Evolutionary conservation across 2,888 invertebrate genomes (phyloP).

Genomic region (Iphiclides podalirius): DNA sequence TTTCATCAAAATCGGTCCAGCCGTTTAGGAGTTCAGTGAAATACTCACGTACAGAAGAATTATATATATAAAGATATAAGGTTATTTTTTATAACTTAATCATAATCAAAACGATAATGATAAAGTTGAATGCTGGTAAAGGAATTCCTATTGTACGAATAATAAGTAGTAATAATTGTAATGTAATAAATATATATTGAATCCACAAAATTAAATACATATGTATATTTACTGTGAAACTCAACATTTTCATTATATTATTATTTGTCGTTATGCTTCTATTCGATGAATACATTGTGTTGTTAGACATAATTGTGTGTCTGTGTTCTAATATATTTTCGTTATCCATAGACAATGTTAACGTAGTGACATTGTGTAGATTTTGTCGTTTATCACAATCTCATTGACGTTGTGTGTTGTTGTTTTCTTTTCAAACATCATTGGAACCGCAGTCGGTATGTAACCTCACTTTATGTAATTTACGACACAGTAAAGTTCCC

Average conservation of each 20-base stretch:
- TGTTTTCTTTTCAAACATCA: slow-evolving; percentile 69
- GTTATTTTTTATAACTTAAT: too few species aligned
- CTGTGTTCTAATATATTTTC: slow-evolving; percentile 7
- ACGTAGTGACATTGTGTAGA: slow-evolving; percentile 5
- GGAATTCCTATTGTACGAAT: too few species aligned
- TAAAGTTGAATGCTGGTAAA: too few species aligned
- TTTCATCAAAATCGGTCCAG: too few species aligned
- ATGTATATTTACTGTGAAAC: too few species aligned
- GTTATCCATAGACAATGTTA: neutral
- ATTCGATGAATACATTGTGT: neutral
- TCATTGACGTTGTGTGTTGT: slow-evolving; percentile 59
- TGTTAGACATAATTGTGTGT: slow-evolving; percentile 4
- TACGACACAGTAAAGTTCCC: slow-evolving; percentile 33
- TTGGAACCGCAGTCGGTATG: slow-evolving; percentile 75
- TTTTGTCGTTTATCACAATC: slow-evolving; percentile 29
- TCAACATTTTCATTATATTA: neutral
- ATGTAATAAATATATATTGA: too few species aligned
- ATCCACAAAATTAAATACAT: too few species aligned
- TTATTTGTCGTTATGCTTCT: neutral
- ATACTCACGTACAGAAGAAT: too few species aligned
- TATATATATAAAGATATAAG: too few species aligned
- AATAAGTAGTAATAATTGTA: too few species aligned
- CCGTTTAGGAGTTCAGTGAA: too few species aligned
- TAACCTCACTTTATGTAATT: slow-evolving; percentile 48
- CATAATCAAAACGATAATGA: too few species aligned